A percentile compares a stretch with the other conserved stretches of the same genome.
Conservation (phyloP, 2,113 vertebrate genomes). For the Leptocoma aspasia region DNA sequence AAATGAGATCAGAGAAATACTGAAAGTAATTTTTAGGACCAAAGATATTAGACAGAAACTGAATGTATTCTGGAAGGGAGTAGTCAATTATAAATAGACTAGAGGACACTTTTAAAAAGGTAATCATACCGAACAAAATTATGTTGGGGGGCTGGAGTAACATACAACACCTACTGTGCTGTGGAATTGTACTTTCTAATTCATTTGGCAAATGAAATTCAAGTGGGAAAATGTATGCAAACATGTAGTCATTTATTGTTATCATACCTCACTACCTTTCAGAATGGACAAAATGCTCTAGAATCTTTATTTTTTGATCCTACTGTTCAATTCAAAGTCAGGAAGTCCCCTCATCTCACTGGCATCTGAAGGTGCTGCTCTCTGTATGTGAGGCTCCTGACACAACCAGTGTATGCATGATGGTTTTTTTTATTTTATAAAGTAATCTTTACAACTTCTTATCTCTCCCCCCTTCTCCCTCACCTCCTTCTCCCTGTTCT, state of each 20-base stretch:
- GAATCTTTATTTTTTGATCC: background rate
- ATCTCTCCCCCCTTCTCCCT: fast-evolving
- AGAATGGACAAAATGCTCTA: background rate
- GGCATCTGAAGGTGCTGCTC: background rate
- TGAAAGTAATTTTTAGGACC: background rate
- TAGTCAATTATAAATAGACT: background rate
- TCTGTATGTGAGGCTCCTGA: background rate
- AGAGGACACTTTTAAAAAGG: background rate
- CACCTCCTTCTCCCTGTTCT: background rate
- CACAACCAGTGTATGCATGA: background rate
- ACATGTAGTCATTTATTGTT: background rate
- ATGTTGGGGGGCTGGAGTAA: background rate
- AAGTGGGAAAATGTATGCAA: background rate
- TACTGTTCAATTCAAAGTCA: background rate
- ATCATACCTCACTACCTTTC: background rate
- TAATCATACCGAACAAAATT: background rate
- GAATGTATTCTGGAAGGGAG: background rate
- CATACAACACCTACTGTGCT: background rate
- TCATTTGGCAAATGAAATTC: background rate
- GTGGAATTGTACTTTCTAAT: background rate
- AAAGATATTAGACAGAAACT: background rate
- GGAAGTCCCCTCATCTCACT: background rate
- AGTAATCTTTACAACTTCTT: background rate
- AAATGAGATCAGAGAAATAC: background rate
- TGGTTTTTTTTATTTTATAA: background rate